Conservation (phyloP, 2,113 vertebrate genomes). For the Mohoua ochrocephala region DNA sequence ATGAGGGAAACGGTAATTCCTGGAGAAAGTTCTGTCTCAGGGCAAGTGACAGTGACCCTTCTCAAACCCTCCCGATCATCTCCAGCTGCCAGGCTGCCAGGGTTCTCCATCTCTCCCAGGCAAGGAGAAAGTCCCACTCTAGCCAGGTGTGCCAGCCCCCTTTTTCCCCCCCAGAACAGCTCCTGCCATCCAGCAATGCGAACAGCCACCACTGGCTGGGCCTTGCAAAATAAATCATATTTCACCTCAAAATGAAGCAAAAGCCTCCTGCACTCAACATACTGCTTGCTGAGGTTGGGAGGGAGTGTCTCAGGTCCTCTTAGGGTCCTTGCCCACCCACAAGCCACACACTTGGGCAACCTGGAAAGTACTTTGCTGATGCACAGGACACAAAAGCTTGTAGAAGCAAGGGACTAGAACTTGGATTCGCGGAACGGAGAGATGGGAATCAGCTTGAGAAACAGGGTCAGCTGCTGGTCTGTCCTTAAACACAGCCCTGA, state of each 20-base stretch:
- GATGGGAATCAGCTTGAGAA: background rate
- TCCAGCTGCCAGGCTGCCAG: background rate
- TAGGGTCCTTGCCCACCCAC: background rate
- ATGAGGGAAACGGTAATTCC: background rate
- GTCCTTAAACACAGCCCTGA: background rate
- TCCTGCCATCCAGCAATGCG: background rate
- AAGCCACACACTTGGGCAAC: background rate
- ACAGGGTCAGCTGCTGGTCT: background rate
- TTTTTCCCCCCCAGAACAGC: background rate
- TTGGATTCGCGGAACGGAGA: background rate
- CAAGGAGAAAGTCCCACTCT: background rate
- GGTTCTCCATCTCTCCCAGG: background rate
- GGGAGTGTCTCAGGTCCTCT: background rate
- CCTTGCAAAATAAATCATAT: background rate
- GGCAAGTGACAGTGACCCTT: background rate
- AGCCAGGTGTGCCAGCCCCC: background rate
- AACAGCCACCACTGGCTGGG: background rate
- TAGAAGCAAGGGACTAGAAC: background rate
- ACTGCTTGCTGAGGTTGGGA: background rate
- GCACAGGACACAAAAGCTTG: background rate
- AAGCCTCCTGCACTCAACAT: background rate
- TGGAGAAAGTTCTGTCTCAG: background rate
- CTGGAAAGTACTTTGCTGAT: background rate
- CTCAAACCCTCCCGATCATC: background rate
- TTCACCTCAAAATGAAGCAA: background rate